Evolutionary conservation across 2,113 vertebrate species (phyloP).

Genomic region (Tringa solitaria): DNA sequence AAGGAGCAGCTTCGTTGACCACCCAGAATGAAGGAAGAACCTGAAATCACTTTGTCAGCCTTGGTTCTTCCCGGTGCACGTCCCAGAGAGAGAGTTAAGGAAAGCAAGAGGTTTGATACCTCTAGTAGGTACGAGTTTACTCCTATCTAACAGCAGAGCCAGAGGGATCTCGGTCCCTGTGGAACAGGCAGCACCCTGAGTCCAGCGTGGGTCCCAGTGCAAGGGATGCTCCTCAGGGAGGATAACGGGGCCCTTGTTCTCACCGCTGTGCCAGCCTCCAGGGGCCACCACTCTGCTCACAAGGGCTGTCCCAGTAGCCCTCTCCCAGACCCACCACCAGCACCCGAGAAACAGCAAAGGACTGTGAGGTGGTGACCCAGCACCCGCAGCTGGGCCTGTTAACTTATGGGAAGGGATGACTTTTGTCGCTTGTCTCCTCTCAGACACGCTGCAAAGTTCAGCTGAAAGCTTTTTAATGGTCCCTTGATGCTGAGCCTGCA

Average conservation of each 20-base stretch:
- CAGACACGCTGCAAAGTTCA: neutral
- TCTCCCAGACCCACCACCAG: neutral
- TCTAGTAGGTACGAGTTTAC: neutral
- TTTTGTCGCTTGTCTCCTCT: slow-evolving; percentile 36
- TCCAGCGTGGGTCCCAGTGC: accelerated
- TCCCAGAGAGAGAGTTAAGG: neutral
- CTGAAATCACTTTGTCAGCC: neutral
- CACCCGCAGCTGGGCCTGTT: neutral
- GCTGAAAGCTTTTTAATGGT: slow-evolving; percentile 42
- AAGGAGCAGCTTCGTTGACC: neutral
- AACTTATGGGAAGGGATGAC: neutral
- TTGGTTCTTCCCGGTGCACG: neutral
- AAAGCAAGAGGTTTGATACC: neutral
- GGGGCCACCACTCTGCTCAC: neutral
- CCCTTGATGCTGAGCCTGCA: slow-evolving; percentile 39
- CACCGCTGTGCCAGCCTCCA: neutral
- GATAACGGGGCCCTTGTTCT: neutral
- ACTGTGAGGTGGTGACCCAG: neutral
- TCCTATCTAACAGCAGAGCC: neutral
- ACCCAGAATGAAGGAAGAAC: neutral
- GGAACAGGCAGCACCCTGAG: neutral
- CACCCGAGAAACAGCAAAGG: accelerated
- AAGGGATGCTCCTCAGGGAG: neutral
- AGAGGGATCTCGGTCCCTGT: neutral
- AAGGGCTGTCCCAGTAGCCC: neutral